These are phyloP conservation scores for Saturnia pavonia DNA, from an alignment of 2,888 invertebrate genomes.

Conservation along the genomic window DNA sequence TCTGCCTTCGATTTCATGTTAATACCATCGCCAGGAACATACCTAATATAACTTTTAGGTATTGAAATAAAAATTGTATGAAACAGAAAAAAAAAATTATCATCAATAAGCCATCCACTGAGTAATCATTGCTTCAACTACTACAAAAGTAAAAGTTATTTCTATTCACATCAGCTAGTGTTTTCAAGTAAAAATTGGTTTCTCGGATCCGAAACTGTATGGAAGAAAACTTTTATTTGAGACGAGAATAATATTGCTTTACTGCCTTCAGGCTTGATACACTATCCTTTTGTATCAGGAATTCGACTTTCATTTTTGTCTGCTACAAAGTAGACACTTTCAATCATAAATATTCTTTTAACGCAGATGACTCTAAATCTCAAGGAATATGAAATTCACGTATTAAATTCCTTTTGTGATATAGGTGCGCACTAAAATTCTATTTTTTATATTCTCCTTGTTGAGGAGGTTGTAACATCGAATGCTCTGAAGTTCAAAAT, in stretches of 20 bases:
- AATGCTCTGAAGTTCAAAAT: too few species aligned
- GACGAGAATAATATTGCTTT: not conserved
- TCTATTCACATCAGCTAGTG: not conserved
- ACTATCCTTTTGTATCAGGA: not conserved
- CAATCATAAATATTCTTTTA: not conserved
- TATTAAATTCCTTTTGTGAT: not conserved
- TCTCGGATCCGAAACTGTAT: not conserved
- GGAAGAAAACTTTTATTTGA: not conserved
- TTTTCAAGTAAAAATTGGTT: not conserved
- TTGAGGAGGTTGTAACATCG: too few species aligned
- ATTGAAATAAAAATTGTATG: too few species aligned
- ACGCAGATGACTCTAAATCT: not conserved
- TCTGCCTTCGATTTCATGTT: too few species aligned
- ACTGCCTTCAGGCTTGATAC: not conserved
- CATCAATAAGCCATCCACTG: too few species aligned
- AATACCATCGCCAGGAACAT: too few species aligned
- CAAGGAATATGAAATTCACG: not conserved
- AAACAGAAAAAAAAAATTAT: too few species aligned
- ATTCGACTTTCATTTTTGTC: not conserved
- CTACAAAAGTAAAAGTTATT: too few species aligned
- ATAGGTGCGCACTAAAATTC: not conserved
- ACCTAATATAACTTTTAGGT: too few species aligned
- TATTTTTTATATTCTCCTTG: too few species aligned
- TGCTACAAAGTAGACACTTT: not conserved
- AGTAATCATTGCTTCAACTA: too few species aligned